phyloP scores from a whole-genome alignment of 2,797 vertebrate genomes.

The Strix occidentalis region DNA sequence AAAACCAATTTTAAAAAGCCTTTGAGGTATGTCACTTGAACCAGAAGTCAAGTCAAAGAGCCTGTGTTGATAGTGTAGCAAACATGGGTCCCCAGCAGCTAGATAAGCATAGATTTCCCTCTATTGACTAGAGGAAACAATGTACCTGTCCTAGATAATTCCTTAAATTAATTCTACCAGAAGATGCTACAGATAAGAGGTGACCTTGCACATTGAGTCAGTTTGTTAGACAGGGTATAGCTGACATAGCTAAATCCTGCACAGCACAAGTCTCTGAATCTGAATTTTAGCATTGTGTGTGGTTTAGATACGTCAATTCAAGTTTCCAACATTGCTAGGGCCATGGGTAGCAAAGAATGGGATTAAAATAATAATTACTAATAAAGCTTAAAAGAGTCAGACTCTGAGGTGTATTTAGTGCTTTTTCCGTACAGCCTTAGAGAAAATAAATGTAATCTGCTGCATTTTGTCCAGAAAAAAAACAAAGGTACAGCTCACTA shows the following conservation, averaged over 20 bases:
- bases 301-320: not conserved
- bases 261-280: not conserved
- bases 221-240: not conserved
- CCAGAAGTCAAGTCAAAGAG: not conserved
- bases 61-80: not conserved
- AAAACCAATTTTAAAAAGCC: not conserved
- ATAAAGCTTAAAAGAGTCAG: not conserved
- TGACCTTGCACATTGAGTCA: not conserved
- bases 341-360: not conserved
- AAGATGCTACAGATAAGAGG: not conserved
- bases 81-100: not conserved
- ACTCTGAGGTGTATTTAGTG: not conserved
- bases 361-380: not conserved
- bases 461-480: not conserved
- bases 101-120: not conserved
- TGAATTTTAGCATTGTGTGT: not conserved
- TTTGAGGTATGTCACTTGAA: not conserved
- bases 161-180: not conserved
- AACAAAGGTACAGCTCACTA: not conserved
- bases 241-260: not conserved
- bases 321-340: not conserved
- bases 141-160: not conserved
- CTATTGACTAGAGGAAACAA: not conserved
- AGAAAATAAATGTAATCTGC: not conserved
- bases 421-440: not conserved